Conservation (phyloP, 2,797 vertebrate species). For the Mus spretus region DNA sequence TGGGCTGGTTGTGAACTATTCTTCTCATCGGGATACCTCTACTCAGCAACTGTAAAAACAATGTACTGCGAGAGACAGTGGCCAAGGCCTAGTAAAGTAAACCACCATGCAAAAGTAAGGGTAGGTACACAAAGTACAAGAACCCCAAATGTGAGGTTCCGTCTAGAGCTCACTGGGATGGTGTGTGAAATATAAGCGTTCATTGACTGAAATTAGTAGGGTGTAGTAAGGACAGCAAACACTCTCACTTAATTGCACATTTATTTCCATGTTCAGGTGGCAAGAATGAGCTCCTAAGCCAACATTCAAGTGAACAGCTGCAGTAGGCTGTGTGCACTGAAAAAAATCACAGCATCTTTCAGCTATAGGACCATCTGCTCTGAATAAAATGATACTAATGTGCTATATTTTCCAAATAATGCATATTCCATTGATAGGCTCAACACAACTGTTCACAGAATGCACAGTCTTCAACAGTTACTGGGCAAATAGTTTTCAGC, state of each 20-base stretch:
- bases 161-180: conserved; percentile 71
- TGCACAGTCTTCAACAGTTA: conserved; percentile 85
- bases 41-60: conserved; percentile 72
- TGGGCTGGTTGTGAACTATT: conserved; percentile 44
- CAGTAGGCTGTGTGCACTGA: conserved; percentile 86
- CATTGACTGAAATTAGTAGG: conserved; percentile 82
- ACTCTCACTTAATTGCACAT: conserved; percentile 86
- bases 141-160: conserved; percentile 62
- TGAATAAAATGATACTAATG: conserved; percentile 88
- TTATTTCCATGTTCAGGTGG: conserved; percentile 89
- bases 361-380: conserved; percentile 90
- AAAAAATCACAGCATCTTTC: conserved; percentile 86
- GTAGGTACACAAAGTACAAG: conserved; percentile 40
- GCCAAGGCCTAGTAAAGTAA: conserved; percentile 76
- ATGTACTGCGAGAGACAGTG: conserved; percentile 61
- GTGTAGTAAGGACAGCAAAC: conserved; percentile 86
- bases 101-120: conserved; percentile 64
- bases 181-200: conserved; percentile 77
- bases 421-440: conserved; percentile 86
- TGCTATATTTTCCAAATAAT: conserved; percentile 88
- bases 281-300: conserved; percentile 88
- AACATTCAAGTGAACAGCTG: conserved; percentile 91
- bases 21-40: conserved; percentile 48
- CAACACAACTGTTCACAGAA: conserved; percentile 87
- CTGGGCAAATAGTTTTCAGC: conserved; percentile 83